Base-by-base conservation (phyloP, 53 echinoderm and acorn worm species). In the Paelopatides confundens region DNA sequence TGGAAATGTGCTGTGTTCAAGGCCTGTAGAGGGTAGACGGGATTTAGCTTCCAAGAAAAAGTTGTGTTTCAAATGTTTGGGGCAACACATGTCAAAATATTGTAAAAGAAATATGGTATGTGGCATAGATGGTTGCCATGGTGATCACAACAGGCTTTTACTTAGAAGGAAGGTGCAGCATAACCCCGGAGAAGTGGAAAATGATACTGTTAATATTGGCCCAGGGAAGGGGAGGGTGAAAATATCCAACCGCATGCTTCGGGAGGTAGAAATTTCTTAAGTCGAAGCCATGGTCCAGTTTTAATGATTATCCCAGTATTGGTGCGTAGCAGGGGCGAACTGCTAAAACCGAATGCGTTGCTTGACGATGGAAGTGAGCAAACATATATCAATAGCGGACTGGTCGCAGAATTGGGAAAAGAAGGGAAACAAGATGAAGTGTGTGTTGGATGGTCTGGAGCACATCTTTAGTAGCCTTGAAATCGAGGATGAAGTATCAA, bases 301-400 rank as follows among this genome's bases (percentile, higher is more conserved):
- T 27, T 85, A 38, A 65, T 65, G 10, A 66, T 36, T 6, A 33
- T 85, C 3, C 85, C 85, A 66, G 27, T 85, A 23, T 34, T 65
- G 0, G 66, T 66, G 18, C 27, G 35, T n/a, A 85, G 66, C 1
- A n/a, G 35, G 4, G 43, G 38, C 3, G 66, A 85, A 66, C 66
- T 35, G 15, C 24, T 85, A 40, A 39, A 66, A 28, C 36, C 66
- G 3, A 85, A 85, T 85, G 85, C 66, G 2, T 2, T 85, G 0
- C 35, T 85, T 21, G 85, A 85, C 66, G 85, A 85, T 85, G 85
- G 81, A 2, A 81, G 81, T 32, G 62, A 81, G 3, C 81, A 81
- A 33, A 81, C 81, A 50, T 81, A 81, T 31, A 58, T 81, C 27
- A 81, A 81, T 81, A 81, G 81, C 31, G 34, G 58, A 2, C 81